Conservation (phyloP, 2,888 invertebrate genomes). For the Rhagonycha lutea region DNA sequence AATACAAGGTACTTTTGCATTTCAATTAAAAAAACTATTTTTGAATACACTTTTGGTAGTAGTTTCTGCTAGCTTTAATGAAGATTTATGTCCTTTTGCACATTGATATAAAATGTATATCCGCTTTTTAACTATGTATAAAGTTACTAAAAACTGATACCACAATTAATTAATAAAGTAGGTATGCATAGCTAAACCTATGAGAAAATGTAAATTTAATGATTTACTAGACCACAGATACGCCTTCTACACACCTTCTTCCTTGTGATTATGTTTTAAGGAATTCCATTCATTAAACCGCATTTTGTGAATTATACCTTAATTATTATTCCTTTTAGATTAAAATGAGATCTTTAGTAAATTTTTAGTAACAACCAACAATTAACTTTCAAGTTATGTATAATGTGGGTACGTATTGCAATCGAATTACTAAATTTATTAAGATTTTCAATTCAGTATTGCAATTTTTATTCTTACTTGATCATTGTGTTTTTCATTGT, state of each 20-base stretch:
- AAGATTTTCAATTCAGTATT: no score
- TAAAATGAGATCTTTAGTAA: neutral
- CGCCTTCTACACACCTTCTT: slow-evolving; percentile 24
- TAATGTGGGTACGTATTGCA: no score
- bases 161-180: neutral
- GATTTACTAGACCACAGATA: slow-evolving; percentile 22
- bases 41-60: neutral
- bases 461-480: no score
- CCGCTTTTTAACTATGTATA: slow-evolving; percentile 1
- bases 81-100: neutral
- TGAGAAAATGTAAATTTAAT: slow-evolving; percentile 26
- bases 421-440: no score
- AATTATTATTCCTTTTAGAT: neutral
- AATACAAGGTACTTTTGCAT: neutral
- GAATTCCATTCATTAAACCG: slow-evolving; percentile 26
- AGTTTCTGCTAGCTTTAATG: neutral
- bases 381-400: neutral
- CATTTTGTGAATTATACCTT: slow-evolving; percentile 14
- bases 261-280: slow-evolving; percentile 22
- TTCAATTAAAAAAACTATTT: neutral
- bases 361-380: neutral
- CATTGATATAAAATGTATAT: slow-evolving; percentile 2
- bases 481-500: no score
- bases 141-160: neutral
- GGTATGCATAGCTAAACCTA: slow-evolving; percentile 5